Conservation (phyloP, 2,113 vertebrate species). For the Drymodes brunneopygia region DNA sequence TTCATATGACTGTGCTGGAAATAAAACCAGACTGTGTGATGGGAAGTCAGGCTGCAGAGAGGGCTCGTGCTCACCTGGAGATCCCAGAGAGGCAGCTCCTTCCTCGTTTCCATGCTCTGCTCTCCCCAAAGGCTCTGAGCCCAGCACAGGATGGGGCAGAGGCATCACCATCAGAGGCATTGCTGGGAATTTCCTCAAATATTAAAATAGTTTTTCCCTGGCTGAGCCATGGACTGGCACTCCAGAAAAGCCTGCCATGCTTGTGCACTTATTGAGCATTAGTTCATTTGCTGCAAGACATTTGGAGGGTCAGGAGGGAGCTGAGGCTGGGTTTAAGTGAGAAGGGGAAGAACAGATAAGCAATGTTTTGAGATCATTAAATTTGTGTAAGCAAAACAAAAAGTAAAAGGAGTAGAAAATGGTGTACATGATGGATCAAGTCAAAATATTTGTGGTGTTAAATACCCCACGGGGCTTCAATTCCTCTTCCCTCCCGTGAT, state of each 20-base stretch:
- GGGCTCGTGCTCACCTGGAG: background rate
- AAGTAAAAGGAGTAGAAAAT: background rate
- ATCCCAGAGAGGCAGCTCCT: background rate
- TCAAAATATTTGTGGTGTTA: background rate
- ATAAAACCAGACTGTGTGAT: background rate
- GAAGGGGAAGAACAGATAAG: background rate
- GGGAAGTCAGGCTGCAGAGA: background rate
- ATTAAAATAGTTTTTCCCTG: background rate
- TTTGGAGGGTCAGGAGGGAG: background rate
- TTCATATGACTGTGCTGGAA: background rate
- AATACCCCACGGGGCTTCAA: background rate
- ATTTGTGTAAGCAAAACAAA: background rate
- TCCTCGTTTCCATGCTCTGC: background rate
- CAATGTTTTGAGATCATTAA: background rate
- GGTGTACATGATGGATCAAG: background rate
- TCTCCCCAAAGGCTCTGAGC: background rate
- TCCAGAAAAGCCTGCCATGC: background rate
- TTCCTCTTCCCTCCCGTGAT: background rate
- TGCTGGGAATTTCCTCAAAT: background rate
- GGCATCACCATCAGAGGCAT: too few species aligned
- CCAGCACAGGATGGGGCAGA: background rate
- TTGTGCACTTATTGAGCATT: accelerated
- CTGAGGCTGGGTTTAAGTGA: background rate
- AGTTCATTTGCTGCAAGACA: background rate
- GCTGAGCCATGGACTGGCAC: background rate